Conservation (phyloP, 2,113 vertebrate species). For the Bubo bubo region DNA sequence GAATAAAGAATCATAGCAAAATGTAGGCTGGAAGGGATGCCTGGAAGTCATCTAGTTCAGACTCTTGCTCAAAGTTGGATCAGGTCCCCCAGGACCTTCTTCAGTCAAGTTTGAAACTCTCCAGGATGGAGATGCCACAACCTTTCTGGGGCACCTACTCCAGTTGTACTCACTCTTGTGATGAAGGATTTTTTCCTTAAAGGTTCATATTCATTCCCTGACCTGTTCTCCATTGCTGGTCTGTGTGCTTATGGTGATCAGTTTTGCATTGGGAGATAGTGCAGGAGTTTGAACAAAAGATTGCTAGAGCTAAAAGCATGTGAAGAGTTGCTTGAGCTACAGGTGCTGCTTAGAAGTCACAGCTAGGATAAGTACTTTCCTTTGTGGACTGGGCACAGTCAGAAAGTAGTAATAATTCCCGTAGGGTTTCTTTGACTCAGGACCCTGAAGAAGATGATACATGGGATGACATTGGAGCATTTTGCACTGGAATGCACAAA, state of each 20-base stretch:
- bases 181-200: not conserved
- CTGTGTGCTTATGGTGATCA: not conserved
- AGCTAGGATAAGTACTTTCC: not conserved
- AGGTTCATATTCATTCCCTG: not conserved
- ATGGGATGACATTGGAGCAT: not conserved
- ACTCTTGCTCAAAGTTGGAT: not conserved
- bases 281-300: not conserved
- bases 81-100: not conserved
- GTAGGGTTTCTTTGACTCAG: not conserved
- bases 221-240: not conserved
- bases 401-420: not conserved
- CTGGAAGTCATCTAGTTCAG: not conserved
- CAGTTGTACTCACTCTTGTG: not conserved
- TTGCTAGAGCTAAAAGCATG: not conserved
- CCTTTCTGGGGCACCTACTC: not conserved
- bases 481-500: not conserved
- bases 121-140: not conserved
- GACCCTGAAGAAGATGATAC: not conserved
- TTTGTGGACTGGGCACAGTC: not conserved
- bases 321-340: not conserved
- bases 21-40: not conserved
- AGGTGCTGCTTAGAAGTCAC: not conserved
- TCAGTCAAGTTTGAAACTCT: not conserved
- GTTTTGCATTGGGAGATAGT: not conserved
- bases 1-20: not conserved